phyloP scores from a whole-genome alignment of 2,113 vertebrate genomes.

The Phocoena phocoena region DNA sequence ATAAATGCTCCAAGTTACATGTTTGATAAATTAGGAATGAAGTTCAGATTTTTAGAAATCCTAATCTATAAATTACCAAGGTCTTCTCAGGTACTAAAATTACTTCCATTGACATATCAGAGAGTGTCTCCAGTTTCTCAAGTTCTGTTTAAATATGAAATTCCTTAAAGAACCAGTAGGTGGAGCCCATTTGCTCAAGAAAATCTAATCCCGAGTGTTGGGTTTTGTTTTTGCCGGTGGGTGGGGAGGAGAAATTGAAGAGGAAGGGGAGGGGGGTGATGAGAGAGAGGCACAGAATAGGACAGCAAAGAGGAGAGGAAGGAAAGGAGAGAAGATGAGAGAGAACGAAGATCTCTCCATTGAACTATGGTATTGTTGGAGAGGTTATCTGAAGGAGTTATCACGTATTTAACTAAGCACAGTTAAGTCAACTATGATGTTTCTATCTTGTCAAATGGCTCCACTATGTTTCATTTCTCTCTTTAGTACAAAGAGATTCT shows the following conservation, averaged over 20 bases:
- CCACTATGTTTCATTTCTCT: neutral
- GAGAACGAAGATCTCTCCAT: neutral
- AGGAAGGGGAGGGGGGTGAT: neutral
- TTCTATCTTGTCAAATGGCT: neutral
- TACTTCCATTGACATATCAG: neutral
- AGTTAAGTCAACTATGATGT: neutral
- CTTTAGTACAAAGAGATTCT: neutral
- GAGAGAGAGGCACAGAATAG: neutral
- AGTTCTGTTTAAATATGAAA: neutral
- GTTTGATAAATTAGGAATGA: neutral
- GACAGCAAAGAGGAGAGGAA: neutral
- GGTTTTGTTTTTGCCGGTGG: neutral
- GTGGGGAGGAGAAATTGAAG: neutral
- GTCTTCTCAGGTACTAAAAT: neutral
- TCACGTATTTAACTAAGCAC: neutral
- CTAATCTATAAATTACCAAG: neutral
- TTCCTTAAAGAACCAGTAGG: constrained; percentile 52
- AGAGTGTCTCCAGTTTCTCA: neutral
- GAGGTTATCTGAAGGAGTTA: neutral
- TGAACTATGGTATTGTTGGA: neutral
- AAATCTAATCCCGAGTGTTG: neutral
- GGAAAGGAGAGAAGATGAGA: neutral
- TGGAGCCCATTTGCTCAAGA: constrained; percentile 51
- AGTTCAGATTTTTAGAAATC: neutral
- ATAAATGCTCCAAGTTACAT: neutral